Conservation (phyloP, 2,113 vertebrate genomes). For the Camelus bactrianus region DNA sequence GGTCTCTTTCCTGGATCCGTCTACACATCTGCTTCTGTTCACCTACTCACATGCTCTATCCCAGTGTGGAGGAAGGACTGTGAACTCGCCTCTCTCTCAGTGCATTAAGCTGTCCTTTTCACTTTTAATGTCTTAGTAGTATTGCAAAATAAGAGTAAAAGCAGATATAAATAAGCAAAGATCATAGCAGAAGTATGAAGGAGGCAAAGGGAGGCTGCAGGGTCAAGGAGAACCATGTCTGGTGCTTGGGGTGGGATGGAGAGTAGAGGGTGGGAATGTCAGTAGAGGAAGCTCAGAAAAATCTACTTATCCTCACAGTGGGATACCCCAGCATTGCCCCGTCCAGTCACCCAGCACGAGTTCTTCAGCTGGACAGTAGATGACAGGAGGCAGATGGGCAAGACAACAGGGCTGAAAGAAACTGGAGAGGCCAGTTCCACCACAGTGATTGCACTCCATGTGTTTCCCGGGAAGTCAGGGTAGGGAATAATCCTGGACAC, state of each 20-base stretch:
- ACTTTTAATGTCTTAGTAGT: neutral
- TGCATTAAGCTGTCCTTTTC: neutral
- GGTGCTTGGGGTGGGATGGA: neutral
- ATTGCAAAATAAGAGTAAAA: neutral
- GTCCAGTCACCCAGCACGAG: constrained; percentile 10
- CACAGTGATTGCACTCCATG: neutral
- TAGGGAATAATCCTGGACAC: neutral
- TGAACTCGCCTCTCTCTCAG: neutral
- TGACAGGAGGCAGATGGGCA: constrained; percentile 7
- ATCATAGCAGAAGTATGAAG: neutral
- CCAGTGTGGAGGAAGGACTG: neutral
- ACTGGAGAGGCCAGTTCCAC: neutral
- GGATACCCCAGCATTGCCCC: neutral
- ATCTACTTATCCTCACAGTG: neutral
- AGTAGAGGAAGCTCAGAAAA: neutral
- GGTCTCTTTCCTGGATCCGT: neutral
- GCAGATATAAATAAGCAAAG: neutral
- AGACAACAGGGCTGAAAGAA: neutral
- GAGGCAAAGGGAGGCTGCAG: neutral
- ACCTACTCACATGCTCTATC: neutral
- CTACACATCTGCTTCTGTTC: neutral
- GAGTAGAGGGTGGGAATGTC: neutral
- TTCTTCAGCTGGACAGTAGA: neutral
- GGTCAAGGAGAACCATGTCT: neutral
- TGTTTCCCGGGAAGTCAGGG: neutral